Evolutionary conservation across 2,888 invertebrate genomes (phyloP).

Genomic region (Argyresthia albistria): DNA sequence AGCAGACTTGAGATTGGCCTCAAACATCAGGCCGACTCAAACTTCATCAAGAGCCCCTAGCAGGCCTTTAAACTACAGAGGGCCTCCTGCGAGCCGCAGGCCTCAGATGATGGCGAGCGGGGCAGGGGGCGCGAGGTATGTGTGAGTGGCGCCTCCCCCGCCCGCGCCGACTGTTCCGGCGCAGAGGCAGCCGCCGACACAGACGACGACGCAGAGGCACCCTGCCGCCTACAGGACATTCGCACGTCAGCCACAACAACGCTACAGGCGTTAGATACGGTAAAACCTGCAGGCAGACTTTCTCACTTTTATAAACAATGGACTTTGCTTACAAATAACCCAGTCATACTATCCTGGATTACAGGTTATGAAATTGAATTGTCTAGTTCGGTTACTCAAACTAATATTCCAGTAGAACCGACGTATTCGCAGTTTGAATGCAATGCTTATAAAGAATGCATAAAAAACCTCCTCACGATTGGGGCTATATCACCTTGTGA

Average conservation of each 20-base stretch:
- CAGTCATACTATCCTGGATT: not conserved
- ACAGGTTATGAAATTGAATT: not conserved
- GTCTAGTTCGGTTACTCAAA: not conserved
- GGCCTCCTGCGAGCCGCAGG: too few species aligned
- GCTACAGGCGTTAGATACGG: not conserved
- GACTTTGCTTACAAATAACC: too few species aligned
- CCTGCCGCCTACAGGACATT: too few species aligned
- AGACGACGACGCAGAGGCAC: not conserved
- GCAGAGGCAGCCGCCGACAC: not conserved
- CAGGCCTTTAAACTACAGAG: too few species aligned
- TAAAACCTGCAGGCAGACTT: not conserved
- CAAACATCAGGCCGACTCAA: too few species aligned
- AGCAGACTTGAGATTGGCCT: not conserved
- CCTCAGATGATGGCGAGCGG: too few species aligned
- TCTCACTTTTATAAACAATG: not conserved
- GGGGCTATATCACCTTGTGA: too few species aligned
- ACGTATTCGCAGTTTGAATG: not conserved
- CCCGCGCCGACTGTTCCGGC: not conserved
- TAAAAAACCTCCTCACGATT: not conserved
- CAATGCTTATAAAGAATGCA: not conserved
- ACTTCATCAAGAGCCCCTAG: too few species aligned
- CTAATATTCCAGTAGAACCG: not conserved
- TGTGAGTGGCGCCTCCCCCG: too few species aligned
- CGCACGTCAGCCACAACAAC: too few species aligned
- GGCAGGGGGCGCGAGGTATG: too few species aligned